Base-by-base conservation (phyloP, 2,888 invertebrate species). In the Eupithecia subumbrata region DNA sequence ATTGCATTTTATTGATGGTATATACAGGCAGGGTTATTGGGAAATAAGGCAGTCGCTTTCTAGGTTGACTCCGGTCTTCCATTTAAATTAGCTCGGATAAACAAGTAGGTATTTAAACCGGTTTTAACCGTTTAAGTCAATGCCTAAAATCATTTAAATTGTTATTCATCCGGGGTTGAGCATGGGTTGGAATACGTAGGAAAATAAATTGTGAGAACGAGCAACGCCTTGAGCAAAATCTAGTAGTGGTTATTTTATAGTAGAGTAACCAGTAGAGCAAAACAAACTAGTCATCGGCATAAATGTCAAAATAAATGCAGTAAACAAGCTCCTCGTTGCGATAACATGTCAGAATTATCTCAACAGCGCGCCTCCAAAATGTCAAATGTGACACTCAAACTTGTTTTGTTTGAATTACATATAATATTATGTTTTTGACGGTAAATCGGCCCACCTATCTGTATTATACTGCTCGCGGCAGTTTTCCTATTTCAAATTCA, bases 271-370 rank as follows among this genome's bases (percentile, higher is more conserved):
- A 67, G 67, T 76, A 48, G 14, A 37, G n/a, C 22, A 72, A 68
- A 73, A 22, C 52, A 76, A 69, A 69, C 37, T 64, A 72, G 56
- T 34, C 72, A 73, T 34, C 69, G 56, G 43, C 45, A 71, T 67
- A 71, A 80, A 77, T 75, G 68, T 72, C 76, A 74, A 76, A 76
- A 72, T 69, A 67, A 70, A 77, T 76, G 72, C 76, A 60, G 68
- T 71, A 74, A 77, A 71, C 74, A 48, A 76, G 75, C 75, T 68
- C 63, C 69, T 34, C 56, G 70, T 22, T 52, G 69, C 71, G 79
- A 78, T 78, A 78, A 78, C 78, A 74, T 79, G 73, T 74, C 75
- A 79, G 71, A 78, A 77, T 77, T 77, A 81, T 78, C 71, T 77
- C 69, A 73, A 71, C 64, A 63, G 73, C 72, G 60, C 75, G 71